Conservation (phyloP, 2,888 invertebrate species). For the Parapristionchus giblindavisi region DNA sequence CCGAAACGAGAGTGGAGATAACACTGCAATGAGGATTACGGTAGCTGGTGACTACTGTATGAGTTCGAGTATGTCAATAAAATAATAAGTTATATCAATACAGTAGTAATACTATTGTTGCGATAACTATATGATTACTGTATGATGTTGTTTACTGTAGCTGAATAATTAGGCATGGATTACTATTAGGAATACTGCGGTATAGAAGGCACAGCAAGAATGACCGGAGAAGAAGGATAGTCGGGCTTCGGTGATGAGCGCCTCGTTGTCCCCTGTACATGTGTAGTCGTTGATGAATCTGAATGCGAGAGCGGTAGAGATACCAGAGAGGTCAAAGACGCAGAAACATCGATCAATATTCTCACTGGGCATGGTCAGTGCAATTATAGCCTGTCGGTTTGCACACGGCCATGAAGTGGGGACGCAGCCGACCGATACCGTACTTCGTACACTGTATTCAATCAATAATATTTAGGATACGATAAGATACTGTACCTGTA, state of each 20-base stretch:
- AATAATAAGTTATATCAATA: not conserved
- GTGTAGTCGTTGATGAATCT: conserved; percentile 38
- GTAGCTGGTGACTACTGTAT: not conserved
- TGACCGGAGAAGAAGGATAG: conserved; percentile 32
- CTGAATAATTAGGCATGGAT: not conserved
- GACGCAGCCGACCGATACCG: conserved; percentile 86
- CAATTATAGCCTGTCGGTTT: conserved; percentile 78
- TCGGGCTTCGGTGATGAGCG: conserved; percentile 47
- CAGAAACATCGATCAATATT: too few species aligned
- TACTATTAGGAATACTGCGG: not conserved
- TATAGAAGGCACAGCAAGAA: not conserved
- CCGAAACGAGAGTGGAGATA: conserved; percentile 53
- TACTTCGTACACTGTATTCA: conserved; percentile 81
- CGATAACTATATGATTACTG: too few species aligned
- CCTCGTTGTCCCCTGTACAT: conserved; percentile 34
- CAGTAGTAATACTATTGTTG: too few species aligned
- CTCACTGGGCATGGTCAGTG: too few species aligned
- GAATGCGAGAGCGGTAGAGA: too few species aligned
- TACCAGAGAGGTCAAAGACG: too few species aligned
- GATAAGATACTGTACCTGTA: not conserved
- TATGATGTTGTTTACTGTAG: not conserved
- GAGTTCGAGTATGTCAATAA: not conserved
- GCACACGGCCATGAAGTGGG: conserved; percentile 90
- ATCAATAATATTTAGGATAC: not conserved
- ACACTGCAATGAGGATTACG: conserved; percentile 35